These are phyloP conservation scores for Zaprionus ornatus DNA, from an alignment of 1,140 invertebrate genomes.

Conservation along the genomic window DNA sequence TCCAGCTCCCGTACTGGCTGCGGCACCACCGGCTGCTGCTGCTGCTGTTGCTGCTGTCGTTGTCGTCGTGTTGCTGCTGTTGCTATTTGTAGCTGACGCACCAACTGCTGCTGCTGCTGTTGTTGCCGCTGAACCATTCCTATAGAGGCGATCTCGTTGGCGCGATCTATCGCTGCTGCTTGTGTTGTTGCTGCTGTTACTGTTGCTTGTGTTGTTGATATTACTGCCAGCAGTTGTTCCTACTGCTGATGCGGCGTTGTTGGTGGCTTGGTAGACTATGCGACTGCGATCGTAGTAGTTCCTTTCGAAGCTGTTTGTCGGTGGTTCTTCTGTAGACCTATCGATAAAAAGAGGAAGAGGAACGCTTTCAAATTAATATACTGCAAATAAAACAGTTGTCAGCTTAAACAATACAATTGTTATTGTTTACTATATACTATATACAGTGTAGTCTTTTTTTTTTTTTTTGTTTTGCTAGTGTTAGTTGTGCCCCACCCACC, in stretches of 20 bases:
- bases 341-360: not conserved
- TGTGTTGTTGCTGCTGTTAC: conserved; percentile 21
- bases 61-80: conserved; percentile 58
- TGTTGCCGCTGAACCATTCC: conserved; percentile 72
- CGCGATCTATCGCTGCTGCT: conserved; percentile 65
- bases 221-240: conserved; percentile 40
- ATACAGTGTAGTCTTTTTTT: not conserved
- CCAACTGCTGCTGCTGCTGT: conserved; percentile 49
- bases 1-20: conserved; percentile 33
- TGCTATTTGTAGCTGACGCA: conserved; percentile 66
- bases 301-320: conserved; percentile 81
- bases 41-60: conserved; percentile 50
- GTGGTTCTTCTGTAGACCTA: conserved; percentile 85
- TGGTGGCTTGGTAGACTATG: conserved; percentile 68
- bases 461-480: not conserved
- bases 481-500: conserved; percentile 39
- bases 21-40: conserved; percentile 65
- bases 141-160: conserved; percentile 68
- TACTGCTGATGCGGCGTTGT: conserved; percentile 33
- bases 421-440: not conserved
- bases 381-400: conserved; percentile 9
- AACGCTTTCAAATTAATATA: not conserved
- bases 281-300: conserved; percentile 85
- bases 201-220: conserved; percentile 33
- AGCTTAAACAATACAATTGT: conserved; percentile 2